Conservation (phyloP, 2,888 invertebrate genomes). For the Allygus modestus region DNA sequence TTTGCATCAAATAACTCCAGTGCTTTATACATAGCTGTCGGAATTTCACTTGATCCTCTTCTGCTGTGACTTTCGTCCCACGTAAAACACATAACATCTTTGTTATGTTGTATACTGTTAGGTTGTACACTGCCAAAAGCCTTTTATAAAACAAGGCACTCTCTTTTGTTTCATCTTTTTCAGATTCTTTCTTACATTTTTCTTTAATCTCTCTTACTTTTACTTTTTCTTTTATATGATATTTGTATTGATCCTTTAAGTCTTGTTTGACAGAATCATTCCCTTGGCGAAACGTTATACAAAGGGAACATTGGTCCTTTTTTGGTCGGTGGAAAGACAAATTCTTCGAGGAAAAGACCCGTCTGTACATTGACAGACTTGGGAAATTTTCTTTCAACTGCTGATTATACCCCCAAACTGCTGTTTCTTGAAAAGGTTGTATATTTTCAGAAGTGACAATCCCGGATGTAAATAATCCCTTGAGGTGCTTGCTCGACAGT, state of each 20-base stretch:
- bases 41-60: not conserved
- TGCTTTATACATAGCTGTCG: not conserved
- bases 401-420: too few species aligned
- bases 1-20: too few species aligned
- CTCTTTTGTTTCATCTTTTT: slow-evolving; percentile 19
- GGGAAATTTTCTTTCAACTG: not conserved
- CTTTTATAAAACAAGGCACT: slow-evolving; percentile 19
- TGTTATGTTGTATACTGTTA: not conserved
- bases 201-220: too few species aligned
- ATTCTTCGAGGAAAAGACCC: not conserved
- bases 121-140: too few species aligned
- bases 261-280: too few species aligned
- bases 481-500: not conserved
- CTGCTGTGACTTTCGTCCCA: not conserved
- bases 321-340: slow-evolving; percentile 2
- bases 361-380: too few species aligned
- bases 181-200: not conserved
- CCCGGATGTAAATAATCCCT: not conserved
- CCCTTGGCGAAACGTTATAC: not conserved
- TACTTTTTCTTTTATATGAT: too few species aligned
- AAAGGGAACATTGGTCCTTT: slow-evolving; percentile 6
- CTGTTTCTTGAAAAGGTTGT: too few species aligned
- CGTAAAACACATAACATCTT: not conserved
- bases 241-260: too few species aligned
- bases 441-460: too few species aligned